Conservation (phyloP, 1,140 invertebrate genomes). For the Akabosia matsudoensis region DNA sequence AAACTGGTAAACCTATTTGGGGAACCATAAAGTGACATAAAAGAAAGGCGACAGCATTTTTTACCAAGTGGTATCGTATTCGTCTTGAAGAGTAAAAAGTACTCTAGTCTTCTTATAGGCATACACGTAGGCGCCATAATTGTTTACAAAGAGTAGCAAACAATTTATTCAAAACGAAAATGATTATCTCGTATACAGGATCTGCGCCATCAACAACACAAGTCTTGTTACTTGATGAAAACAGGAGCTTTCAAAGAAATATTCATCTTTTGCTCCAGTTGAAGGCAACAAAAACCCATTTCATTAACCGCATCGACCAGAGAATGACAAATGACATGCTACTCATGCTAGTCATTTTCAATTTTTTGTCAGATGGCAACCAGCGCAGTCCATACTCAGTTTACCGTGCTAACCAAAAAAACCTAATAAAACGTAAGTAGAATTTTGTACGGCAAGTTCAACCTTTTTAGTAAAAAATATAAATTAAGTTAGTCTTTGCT, state of each 20-base stretch:
- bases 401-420: no score
- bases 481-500: not conserved
- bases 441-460: not conserved
- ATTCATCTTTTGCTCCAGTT: not conserved
- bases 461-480: not conserved
- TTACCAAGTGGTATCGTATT: no score
- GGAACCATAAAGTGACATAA: no score
- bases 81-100: no score
- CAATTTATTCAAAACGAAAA: not conserved
- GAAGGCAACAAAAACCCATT: not conserved
- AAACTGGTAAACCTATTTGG: no score
- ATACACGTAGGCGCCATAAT: not conserved
- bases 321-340: slow-evolving; percentile 15
- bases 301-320: slow-evolving; percentile 13
- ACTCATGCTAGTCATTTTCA: slow-evolving; percentile 6
- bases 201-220: not conserved
- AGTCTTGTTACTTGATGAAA: not conserved
- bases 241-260: not conserved
- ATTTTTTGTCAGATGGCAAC: not conserved
- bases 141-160: not conserved
- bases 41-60: no score
- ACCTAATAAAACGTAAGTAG: no score
- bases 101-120: not conserved
- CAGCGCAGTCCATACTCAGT: no score
- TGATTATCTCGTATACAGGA: not conserved